Evolutionary conservation across 2,888 invertebrate species (phyloP).

Genomic region (Caenorhabditis macrosperma): DNA sequence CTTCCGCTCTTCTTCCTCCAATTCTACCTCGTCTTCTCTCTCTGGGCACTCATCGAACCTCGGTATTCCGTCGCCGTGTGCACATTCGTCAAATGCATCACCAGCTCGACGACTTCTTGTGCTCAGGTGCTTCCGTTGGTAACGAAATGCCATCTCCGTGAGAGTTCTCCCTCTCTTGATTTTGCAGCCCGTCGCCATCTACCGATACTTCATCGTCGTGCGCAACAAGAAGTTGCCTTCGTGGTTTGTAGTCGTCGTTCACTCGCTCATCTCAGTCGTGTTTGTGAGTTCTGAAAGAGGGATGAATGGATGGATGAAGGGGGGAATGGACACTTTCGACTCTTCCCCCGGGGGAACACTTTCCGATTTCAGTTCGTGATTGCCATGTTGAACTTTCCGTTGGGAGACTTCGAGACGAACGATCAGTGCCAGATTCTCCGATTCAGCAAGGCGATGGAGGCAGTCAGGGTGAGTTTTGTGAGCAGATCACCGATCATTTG

Average conservation of each 20-base stretch:
- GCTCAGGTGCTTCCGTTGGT: conserved; percentile 49
- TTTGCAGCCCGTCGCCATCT: conserved; percentile 59
- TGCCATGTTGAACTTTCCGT: conserved; percentile 44
- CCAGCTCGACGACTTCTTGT: conserved; percentile 53
- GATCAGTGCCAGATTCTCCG: conserved; percentile 49
- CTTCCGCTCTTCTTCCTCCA: conserved; percentile 53
- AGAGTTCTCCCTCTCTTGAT: background rate
- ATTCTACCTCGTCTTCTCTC: conserved; percentile 36
- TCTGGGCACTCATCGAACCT: conserved; percentile 48
- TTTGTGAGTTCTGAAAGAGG: conserved; percentile 39
- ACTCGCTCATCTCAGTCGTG: conserved; percentile 36
- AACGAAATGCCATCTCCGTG: conserved; percentile 16
- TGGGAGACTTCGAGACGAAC: conserved; percentile 48
- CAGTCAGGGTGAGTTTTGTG: conserved; percentile 44
- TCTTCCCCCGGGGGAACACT: conserved; percentile 2
- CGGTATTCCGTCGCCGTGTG: conserved; percentile 39
- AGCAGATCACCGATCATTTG: no score
- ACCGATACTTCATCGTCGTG: conserved; percentile 58
- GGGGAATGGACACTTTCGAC: background rate
- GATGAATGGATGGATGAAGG: background rate
- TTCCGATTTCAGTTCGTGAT: conserved; percentile 42
- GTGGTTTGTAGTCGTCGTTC: conserved; percentile 47
- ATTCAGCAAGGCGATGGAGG: conserved; percentile 57
- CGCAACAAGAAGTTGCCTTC: conserved; percentile 43
- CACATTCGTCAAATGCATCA: conserved; percentile 56